Base-by-base conservation (phyloP, 1,140 invertebrate genomes). In the Planococcus citri region DNA sequence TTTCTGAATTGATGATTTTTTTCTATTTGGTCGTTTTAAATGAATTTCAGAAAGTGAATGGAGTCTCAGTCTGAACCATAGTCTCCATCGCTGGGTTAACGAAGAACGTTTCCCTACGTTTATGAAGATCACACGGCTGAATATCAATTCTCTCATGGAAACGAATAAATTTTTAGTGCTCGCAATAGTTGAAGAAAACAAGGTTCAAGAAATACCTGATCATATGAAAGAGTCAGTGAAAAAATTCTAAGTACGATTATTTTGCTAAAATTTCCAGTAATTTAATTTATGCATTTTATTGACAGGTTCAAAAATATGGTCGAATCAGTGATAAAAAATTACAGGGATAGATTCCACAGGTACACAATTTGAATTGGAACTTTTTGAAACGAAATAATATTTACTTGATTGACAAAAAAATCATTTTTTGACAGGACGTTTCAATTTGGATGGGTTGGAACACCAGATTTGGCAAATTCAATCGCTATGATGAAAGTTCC, bases 361-460 rank as follows among this genome's bases (percentile, higher is more conserved):
- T 86, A 80, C 79, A 78, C 79, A 70, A 27, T 20, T 68, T 41
- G 57, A 4, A 4, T 29, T 6, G 2, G 17, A 20, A 29, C n/a
- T 37, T 25, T 4, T 8, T 25, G 22, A 29, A 25, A 29, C 12
- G 3, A 9, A 10, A 20, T 12, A 68, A 25, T 21, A 33, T 68
- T 12, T 68, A 33, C 6, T 33, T 2, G 27, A 10, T 64, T 3
- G 1, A 10, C n/a, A 12, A 64, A 3, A 1, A 24, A 64, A 20
- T 10, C 24, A 22, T 25, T 64, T 64, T 9, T 24, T 2, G 3
- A 71, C 77, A 83, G 83, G 60, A 77, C 86, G 75, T 95, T 95
- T 77, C 91, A 95, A 77, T 97, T 97, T 83, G 93, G 93, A 27
- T 97, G 93, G 93, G 76, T 82, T 57, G 91, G 90, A 0, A 88